Percentiles rank a stretch among this genome's conserved stretches.
phyloP scores from a whole-genome alignment of 2,797 vertebrate species.

The Rhinoraja longicauda region DNA sequence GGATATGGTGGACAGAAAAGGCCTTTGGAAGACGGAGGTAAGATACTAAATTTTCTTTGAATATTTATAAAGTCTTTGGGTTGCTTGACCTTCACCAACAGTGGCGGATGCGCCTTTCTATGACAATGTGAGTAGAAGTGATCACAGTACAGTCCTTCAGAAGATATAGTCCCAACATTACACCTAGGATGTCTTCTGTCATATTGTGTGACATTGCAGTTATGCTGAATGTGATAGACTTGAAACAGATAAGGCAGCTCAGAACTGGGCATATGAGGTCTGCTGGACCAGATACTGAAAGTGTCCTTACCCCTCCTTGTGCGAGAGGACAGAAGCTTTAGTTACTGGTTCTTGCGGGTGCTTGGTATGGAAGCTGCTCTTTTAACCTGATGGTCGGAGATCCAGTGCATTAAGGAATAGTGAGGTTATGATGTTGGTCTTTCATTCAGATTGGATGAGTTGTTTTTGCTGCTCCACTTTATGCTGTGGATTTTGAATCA shows the following conservation, averaged over 20 bases:
- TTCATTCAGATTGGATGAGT: not conserved
- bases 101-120: too few species aligned
- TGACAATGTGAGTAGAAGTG: too few species aligned
- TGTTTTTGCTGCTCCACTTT: not conserved
- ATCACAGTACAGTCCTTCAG: too few species aligned
- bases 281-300: too few species aligned
- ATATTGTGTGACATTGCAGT: too few species aligned
- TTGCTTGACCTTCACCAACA: too few species aligned
- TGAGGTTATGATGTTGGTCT: not conserved
- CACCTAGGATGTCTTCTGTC: too few species aligned
- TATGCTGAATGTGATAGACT: too few species aligned
- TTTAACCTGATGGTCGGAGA: not conserved
- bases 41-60: conserved; percentile 47
- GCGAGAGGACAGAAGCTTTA: not conserved
- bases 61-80: not conserved
- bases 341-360: not conserved
- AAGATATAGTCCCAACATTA: too few species aligned
- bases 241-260: too few species aligned
- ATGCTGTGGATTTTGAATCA: not conserved
- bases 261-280: too few species aligned
- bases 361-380: not conserved
- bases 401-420: not conserved
- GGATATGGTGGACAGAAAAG: conserved; percentile 95
- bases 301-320: too few species aligned
- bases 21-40: conserved; percentile 96